Conservation (phyloP, 2,113 vertebrate species). For the Lipotes vexillifer region DNA sequence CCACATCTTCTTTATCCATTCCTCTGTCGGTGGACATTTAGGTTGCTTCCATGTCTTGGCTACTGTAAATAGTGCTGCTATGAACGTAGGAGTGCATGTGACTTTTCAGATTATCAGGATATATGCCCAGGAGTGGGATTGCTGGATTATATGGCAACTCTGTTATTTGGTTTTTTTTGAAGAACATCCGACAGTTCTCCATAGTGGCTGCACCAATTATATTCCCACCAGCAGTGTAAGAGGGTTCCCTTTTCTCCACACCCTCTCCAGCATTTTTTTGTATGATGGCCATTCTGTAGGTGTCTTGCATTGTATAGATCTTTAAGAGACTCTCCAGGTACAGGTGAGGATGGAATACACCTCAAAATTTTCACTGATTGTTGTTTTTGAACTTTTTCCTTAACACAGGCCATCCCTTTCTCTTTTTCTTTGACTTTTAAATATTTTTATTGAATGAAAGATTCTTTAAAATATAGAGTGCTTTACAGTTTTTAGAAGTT, state of each 20-base stretch:
- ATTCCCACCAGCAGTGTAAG: neutral
- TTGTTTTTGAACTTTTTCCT: neutral
- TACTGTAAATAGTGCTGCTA: neutral
- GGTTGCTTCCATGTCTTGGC: neutral
- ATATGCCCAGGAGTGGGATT: neutral
- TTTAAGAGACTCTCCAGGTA: neutral
- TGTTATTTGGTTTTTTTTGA: neutral
- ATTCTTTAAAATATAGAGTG: neutral
- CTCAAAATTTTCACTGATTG: neutral
- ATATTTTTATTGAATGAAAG: neutral
- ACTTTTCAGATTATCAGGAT: neutral
- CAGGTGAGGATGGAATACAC: neutral
- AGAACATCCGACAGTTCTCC: neutral
- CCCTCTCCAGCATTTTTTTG: neutral
- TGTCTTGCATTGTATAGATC: neutral
- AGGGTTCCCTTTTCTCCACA: neutral
- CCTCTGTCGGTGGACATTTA: neutral
- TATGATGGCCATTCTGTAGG: neutral
- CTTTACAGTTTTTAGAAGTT: neutral
- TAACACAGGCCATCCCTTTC: neutral
- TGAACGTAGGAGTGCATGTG: neutral
- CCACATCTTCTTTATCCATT: neutral
- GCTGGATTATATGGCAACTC: neutral
- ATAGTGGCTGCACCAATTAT: neutral
- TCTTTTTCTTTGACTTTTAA: neutral